Evolutionary conservation across 37 sponge, comb jelly and placozoan genomes (phyloP).

Genomic region (Hexactinellida sp.): DNA sequence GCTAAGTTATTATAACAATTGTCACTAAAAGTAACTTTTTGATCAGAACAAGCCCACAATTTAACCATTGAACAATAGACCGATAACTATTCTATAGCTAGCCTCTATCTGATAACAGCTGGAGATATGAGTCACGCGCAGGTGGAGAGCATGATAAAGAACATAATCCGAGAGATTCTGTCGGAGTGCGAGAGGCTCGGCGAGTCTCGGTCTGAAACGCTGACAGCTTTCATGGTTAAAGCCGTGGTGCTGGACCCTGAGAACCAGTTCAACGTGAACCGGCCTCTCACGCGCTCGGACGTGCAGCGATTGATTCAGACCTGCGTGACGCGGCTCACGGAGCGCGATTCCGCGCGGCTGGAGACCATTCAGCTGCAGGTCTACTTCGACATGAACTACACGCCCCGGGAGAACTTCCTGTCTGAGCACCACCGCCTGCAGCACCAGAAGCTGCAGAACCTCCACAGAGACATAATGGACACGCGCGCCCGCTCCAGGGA

Average conservation of each 20-base stretch:
- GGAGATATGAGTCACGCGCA: constrained; percentile 35
- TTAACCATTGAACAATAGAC: too few species aligned
- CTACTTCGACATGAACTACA: constrained; percentile 98
- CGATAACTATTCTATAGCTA: too few species aligned
- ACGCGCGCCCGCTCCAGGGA: constrained; percentile 82
- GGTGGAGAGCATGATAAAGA: constrained; percentile 94
- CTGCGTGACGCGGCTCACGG: constrained; percentile 60
- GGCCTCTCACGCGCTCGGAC: constrained; percentile 84
- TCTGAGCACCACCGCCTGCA: constrained; percentile 80
- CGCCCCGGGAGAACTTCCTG: constrained; percentile 78
- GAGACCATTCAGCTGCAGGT: constrained; percentile 97
- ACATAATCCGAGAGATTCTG: constrained; percentile 82
- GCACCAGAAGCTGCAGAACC: constrained; percentile 56
- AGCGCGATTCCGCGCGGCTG: constrained; percentile 57
- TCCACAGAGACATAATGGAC: constrained; percentile 79
- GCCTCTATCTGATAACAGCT: too few species aligned
- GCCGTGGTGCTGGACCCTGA: constrained; percentile 94
- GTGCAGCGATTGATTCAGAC: constrained; percentile 86
- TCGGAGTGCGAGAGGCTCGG: constrained; percentile 71
- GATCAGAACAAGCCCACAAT: too few species aligned
- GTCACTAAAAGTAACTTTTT: too few species aligned
- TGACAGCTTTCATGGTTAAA: constrained; percentile 96
- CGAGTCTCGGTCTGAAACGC: constrained; percentile 72
- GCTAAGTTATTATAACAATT: too few species aligned
- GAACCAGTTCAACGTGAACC: constrained; percentile 82